Conservation (phyloP, 2,797 vertebrate genomes). For the Lagocephalus sceleratus region DNA sequence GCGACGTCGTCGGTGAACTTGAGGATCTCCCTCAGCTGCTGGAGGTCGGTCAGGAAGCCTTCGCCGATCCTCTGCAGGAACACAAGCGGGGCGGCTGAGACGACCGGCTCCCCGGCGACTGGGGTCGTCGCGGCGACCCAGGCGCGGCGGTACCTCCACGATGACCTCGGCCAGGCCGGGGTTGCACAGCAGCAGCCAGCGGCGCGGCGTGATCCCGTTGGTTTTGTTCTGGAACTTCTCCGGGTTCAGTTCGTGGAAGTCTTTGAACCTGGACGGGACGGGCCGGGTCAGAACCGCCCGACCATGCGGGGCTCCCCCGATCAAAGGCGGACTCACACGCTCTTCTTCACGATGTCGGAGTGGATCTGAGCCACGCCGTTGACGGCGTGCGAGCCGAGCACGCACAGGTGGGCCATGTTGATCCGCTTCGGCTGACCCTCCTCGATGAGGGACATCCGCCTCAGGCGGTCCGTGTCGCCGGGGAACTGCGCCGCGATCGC, state of each 20-base stretch:
- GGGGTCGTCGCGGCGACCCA: not conserved
- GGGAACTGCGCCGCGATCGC: constrained; percentile 76
- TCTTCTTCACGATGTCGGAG: constrained; percentile 84
- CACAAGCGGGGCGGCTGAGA: not conserved
- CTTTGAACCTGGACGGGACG: constrained; percentile 69
- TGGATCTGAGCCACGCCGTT: constrained; percentile 88
- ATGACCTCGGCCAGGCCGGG: constrained; percentile 82
- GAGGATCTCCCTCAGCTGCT: constrained; percentile 79
- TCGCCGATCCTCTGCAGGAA: constrained; percentile 80
- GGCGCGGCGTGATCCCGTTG: constrained; percentile 85
- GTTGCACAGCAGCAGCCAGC: constrained; percentile 89
- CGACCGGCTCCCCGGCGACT: not conserved
- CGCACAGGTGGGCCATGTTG: constrained; percentile 90
- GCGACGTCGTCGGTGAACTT: constrained; percentile 77
- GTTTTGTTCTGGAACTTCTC: constrained; percentile 92
- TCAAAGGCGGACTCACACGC: constrained; percentile 69
- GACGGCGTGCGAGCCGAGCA: constrained; percentile 84
- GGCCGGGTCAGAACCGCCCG: not conserved
- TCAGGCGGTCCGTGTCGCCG: constrained; percentile 76
- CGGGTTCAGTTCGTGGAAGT: constrained; percentile 83
- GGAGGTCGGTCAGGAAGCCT: constrained; percentile 80
- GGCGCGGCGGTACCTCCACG: constrained; percentile 73
- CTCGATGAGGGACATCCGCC: constrained; percentile 87
- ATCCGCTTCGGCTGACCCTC: constrained; percentile 81
- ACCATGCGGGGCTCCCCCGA: not conserved